Evolutionary conservation across 2,113 vertebrate genomes (phyloP), one percentile per base, ranked within the genome.

Genomic region (Neoarius graeffei): DNA sequence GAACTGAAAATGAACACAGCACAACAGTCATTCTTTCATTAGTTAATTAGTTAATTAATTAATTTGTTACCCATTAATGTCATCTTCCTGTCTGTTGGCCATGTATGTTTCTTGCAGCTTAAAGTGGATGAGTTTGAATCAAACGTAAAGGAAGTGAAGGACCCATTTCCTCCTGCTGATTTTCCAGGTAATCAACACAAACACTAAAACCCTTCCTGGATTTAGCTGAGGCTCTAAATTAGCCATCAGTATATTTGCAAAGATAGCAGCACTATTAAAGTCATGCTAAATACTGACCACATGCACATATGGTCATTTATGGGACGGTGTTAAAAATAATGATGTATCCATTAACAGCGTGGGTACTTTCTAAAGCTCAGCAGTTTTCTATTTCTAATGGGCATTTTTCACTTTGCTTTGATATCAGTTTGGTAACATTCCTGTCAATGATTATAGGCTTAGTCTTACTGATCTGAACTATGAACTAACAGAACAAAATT

Each of bases 71-170:
- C 5, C 50, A 54, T 52, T 7, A 23, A 27, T 50, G 50, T 10
- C 4, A 17, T 60, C 3, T 11, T 86, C 1, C 4, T 20, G 4
- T 42, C 48, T 62, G 62, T 23, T 50, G 17, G 7, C 66, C 30
- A 73, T 87, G 23, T 88, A 67, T 91, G 67, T 73, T 67, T 88
- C 89, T 50, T 93, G 62, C 93, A 99, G 98, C 95, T 99, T 54
- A 99, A 97, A 95, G 93, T 99, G 9, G 98, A 99, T 0, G 98
- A 99, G 89, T 99, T 99, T 95, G 98, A 99, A 93, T 98, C 98
- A 8, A 98, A 98, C 6, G 98, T 99, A 87, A 99, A 99, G 57
- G 98, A 99, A 93, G 96, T 99, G 84, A 99, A 99, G 92, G 98
- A 99, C 81, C 98, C 98, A 0, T 99, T 99, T 90, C 98, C 98